Base-by-base conservation (phyloP, 2,113 vertebrate genomes). In the Casuarius casuarius region DNA sequence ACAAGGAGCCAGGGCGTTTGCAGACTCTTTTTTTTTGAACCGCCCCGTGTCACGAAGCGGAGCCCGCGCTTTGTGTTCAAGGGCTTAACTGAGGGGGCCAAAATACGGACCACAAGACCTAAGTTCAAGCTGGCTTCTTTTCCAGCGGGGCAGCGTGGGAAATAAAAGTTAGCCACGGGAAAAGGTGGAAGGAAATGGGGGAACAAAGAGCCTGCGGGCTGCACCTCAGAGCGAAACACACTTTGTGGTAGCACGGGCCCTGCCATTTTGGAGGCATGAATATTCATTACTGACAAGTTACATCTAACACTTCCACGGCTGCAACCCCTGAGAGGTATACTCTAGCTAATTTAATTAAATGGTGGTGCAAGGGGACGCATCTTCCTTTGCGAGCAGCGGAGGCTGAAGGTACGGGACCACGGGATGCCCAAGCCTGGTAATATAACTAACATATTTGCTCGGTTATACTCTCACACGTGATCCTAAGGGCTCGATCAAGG, bases 281-380 rank as follows among this genome's bases (percentile, higher is more conserved):
- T 89, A 90, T 82, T 92, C 94, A 89, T 83, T 61, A 12, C 16
- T 33, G 92, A 29, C 56, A 67, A 83, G 72, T 85, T 78, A 25
- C 0, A 2, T 80, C 95, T 96, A 90, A 82, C 81, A 66, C 95
- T 38, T 84, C 61, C 94, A 77, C 0, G 51, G 84, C 78, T 82
- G 85, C 74, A 93, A 95, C 92, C 92, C 58, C 89, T 87, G 84
- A 85, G 91, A 94, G 67, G 87, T 94, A 68, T 46, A 31, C 73
- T 44, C 89, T 5, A 31, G 81, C 56, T 95, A 82, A 93, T 95
- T 96, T 86, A 94, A 96, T 95, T 87, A 93, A 96, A 89, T 6
- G 15, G 5, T 29, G 75, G 76, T 61, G 90, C 70, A 94, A 94
- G 66, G 77, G 77, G 89, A 96, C 1, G 29, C 42, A 7, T 38